A percentile compares a stretch with the other conserved stretches of the same genome.
These are phyloP conservation scores for Magallana ariakensis DNA, from an alignment of 1,140 invertebrate species.

Conservation along the genomic window DNA sequence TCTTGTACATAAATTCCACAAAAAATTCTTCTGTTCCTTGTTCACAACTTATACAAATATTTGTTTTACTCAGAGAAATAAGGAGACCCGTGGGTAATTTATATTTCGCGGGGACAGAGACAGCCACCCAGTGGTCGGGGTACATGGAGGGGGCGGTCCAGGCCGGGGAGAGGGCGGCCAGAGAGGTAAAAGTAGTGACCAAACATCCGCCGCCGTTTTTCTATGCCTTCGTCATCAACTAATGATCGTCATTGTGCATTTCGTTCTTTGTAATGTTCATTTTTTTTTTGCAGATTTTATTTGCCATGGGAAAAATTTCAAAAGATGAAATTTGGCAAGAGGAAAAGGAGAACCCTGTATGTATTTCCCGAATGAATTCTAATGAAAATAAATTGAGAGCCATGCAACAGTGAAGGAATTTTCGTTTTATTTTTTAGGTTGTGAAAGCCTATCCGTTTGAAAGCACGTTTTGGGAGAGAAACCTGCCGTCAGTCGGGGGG, in stretches of 20 bases:
- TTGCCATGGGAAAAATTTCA: constrained; percentile 56
- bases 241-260: too few relatives aligned
- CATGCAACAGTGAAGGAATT: background rate
- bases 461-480: background rate
- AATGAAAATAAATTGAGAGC: constrained; percentile 6
- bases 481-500: background rate
- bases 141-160: constrained; percentile 83
- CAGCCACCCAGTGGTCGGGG: constrained; percentile 82
- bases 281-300: constrained; percentile 59
- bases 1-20: too few relatives aligned
- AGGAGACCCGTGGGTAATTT: constrained; percentile 74
- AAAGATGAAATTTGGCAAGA: constrained; percentile 65
- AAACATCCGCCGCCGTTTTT: too few relatives aligned
- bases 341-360: constrained; percentile 68
- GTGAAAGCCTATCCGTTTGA: background rate
- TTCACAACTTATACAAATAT: too few relatives aligned
- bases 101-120: constrained; percentile 82
- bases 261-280: too few relatives aligned
- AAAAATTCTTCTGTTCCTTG: too few relatives aligned
- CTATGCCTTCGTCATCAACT: too few relatives aligned
- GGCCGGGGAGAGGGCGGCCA: constrained; percentile 81
- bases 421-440: background rate
- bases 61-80: constrained; percentile 62
- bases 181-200: constrained; percentile 75
- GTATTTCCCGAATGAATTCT: background rate